phyloP scores from a whole-genome alignment of 2,113 vertebrate genomes.

The Laticauda colubrina region DNA sequence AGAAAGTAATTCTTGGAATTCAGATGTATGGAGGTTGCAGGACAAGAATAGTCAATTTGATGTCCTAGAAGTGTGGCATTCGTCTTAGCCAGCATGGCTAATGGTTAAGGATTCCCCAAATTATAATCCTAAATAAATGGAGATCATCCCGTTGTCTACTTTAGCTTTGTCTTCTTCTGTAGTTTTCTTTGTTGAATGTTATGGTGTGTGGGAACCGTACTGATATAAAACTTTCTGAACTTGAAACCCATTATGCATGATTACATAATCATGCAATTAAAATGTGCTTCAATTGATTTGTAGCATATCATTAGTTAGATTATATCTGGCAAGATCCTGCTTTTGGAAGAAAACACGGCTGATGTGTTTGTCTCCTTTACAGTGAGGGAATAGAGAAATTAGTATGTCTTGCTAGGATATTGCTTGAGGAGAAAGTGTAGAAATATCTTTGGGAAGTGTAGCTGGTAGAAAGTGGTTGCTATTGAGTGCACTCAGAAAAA shows the following conservation, averaged over 20 bases:
- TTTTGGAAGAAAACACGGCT: rapidly evolving
- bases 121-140: background rate
- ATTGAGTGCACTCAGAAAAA: background rate
- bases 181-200: background rate
- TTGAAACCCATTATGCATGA: background rate
- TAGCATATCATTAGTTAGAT: slow-evolving; percentile 10
- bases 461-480: background rate
- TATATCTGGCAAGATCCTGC: background rate
- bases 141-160: too few relatives aligned
- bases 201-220: too few relatives aligned
- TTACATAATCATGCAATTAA: background rate
- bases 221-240: too few relatives aligned
- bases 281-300: background rate
- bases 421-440: slow-evolving; percentile 4
- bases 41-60: background rate
- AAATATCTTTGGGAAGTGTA: background rate
- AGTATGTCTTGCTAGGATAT: slow-evolving; percentile 25
- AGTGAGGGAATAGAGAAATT: background rate
- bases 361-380: background rate
- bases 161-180: slow-evolving; percentile 6
- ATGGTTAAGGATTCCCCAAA: background rate
- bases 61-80: background rate
- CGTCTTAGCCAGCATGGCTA: background rate
- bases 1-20: background rate
- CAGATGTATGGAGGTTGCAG: background rate